Evolutionary conservation across 2,113 vertebrate genomes (phyloP).

Genomic region (Montifringilla adamsi): DNA sequence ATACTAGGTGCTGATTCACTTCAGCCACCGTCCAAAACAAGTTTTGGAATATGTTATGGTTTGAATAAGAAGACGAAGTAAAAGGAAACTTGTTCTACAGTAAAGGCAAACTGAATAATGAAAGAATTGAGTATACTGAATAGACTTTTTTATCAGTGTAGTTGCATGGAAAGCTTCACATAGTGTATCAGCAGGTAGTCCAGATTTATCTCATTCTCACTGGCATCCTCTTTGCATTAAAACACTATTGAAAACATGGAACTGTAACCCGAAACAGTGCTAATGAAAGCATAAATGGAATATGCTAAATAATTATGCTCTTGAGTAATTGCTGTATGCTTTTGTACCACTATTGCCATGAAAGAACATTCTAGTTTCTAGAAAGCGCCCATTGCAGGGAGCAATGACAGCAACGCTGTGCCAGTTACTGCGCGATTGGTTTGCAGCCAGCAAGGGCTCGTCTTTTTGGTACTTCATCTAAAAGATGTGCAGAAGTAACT

Average conservation of each 20-base stretch:
- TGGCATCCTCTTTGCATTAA: conserved; percentile 35
- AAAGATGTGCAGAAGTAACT: not conserved
- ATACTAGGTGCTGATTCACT: not conserved
- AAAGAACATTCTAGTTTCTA: not conserved
- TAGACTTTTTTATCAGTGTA: not conserved
- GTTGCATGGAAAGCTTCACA: not conserved
- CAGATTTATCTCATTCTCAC: not conserved
- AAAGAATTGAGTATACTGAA: not conserved
- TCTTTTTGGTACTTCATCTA: not conserved
- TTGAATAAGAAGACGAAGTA: not conserved
- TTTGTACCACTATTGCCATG: not conserved
- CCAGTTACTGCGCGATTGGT: not conserved
- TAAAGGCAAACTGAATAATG: not conserved
- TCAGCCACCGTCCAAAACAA: not conserved
- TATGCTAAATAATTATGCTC: conserved; percentile 5
- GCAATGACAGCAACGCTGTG: accelerated
- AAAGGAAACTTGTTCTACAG: not conserved
- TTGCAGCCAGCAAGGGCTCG: not conserved
- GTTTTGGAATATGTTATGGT: not conserved
- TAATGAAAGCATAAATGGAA: not conserved
- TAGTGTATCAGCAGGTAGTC: not conserved
- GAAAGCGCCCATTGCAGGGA: not conserved
- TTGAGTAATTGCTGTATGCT: not conserved
- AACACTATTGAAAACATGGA: not conserved
- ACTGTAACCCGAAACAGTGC: not conserved